Conservation (phyloP, 2,797 vertebrate species). For the Phaenicophaeus curvirostris region DNA sequence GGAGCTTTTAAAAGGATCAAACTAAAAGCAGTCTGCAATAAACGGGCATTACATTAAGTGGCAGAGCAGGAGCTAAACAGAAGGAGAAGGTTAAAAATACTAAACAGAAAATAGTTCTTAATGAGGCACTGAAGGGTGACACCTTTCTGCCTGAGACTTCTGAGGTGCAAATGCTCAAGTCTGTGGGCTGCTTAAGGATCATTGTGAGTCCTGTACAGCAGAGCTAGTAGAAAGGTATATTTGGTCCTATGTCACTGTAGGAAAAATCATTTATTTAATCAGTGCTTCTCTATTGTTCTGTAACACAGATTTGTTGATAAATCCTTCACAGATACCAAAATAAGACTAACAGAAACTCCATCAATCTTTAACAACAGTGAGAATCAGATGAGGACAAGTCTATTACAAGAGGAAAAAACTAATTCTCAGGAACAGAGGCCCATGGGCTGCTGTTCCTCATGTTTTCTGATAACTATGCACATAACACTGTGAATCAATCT, state of each 20-base stretch:
- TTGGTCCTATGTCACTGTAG: not conserved
- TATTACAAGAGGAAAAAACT: not conserved
- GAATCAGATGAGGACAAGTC: not conserved
- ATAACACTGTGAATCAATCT: not conserved
- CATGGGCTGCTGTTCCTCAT: not conserved
- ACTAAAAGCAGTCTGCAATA: slow-evolving; percentile 65
- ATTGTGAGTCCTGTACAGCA: not conserved
- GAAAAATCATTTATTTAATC: not conserved
- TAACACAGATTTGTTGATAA: not conserved
- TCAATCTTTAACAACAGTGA: not conserved
- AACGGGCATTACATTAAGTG: slow-evolving; percentile 59
- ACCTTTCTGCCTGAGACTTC: not conserved
- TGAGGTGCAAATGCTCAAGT: not conserved
- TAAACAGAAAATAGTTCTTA: not conserved
- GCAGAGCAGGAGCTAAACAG: slow-evolving; percentile 38
- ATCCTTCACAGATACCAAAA: not conserved
- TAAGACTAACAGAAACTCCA: not conserved
- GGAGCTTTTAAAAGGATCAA: slow-evolving; percentile 64
- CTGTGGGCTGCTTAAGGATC: not conserved
- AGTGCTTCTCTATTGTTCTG: not conserved
- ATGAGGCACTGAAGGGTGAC: not conserved
- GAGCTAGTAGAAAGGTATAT: not conserved
- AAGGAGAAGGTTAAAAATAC: slow-evolving; percentile 33
- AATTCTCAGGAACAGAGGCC: not conserved
- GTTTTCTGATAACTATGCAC: not conserved